A percentile compares a stretch with the other conserved stretches of the same genome.
Conservation (phyloP, 2,113 vertebrate species). For the Sorex araneus region DNA sequence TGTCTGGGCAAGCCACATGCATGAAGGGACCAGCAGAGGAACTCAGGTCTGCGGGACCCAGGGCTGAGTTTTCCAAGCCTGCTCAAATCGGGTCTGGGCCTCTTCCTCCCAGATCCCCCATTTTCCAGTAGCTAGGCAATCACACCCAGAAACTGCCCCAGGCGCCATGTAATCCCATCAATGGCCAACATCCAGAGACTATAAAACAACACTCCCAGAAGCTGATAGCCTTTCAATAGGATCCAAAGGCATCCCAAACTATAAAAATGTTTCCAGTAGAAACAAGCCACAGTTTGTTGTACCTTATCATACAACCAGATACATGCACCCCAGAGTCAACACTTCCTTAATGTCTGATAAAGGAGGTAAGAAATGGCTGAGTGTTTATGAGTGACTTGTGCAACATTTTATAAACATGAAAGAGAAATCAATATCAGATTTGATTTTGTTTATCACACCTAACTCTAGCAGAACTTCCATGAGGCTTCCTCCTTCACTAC, state of each 20-base stretch:
- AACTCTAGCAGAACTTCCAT: slow-evolving; percentile 6
- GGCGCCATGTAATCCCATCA: no score
- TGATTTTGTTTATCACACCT: neutral
- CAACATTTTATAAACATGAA: slow-evolving; percentile 68
- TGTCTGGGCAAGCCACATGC: no score
- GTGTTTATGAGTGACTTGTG: neutral
- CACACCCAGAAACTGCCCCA: no score
- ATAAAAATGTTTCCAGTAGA: slow-evolving; percentile 56
- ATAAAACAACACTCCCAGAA: no score
- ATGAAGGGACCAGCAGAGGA: no score
- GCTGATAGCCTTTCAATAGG: slow-evolving; percentile 29
- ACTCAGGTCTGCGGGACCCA: no score
- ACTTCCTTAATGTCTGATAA: slow-evolving; percentile 61
- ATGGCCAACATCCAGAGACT: no score
- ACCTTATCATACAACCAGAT: slow-evolving; percentile 57
- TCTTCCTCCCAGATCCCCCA: no score
- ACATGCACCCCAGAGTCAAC: neutral
- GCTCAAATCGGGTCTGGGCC: no score
- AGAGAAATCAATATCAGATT: slow-evolving; percentile 62
- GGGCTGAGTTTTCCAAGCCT: no score
- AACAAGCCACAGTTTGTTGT: slow-evolving; percentile 59
- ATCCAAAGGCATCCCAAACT: slow-evolving; percentile 64
- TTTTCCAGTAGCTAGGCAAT: no score
- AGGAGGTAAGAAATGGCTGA: slow-evolving; percentile 61
- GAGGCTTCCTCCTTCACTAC: slow-evolving; percentile 24